phyloP scores from a whole-genome alignment of 2,797 vertebrate genomes.

The Rousettus madagascariensis region DNA sequence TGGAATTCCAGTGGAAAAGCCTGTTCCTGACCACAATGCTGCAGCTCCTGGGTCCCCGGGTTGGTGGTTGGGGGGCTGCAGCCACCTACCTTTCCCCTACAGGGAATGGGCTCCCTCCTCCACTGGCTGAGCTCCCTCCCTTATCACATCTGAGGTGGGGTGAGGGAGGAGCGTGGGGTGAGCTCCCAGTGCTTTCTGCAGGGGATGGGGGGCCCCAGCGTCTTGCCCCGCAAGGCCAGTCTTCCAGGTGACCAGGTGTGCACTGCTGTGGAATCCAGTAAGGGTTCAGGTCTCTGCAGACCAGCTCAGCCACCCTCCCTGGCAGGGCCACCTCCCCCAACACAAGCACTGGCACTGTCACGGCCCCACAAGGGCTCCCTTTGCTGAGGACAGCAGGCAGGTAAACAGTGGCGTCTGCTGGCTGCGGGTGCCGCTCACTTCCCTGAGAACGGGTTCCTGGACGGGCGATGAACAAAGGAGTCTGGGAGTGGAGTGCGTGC shows the following conservation, averaged over 20 bases:
- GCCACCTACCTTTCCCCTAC: neutral
- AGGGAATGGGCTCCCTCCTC: neutral
- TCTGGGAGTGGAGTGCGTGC: neutral
- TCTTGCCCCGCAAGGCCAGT: too few species aligned
- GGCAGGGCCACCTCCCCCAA: neutral
- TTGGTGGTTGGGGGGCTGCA: neutral
- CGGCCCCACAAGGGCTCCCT: accelerated
- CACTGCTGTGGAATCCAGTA: neutral
- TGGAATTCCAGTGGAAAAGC: conserved; percentile 49
- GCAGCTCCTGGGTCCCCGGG: neutral
- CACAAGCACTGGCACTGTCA: neutral
- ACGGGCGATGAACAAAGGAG: neutral
- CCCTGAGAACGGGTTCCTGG: neutral
- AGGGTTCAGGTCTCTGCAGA: neutral
- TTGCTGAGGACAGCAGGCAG: neutral
- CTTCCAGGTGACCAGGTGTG: neutral
- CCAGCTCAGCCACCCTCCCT: neutral
- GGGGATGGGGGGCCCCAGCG: neutral
- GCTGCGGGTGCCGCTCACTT: neutral
- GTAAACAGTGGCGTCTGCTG: too few species aligned
- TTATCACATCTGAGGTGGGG: neutral
- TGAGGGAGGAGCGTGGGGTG: neutral
- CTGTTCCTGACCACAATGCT: neutral
- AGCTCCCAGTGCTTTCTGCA: neutral
- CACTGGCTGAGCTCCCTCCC: neutral